Evolutionary conservation across 2,888 invertebrate species (phyloP).

Genomic region (Brachypalpus laphriformis): DNA sequence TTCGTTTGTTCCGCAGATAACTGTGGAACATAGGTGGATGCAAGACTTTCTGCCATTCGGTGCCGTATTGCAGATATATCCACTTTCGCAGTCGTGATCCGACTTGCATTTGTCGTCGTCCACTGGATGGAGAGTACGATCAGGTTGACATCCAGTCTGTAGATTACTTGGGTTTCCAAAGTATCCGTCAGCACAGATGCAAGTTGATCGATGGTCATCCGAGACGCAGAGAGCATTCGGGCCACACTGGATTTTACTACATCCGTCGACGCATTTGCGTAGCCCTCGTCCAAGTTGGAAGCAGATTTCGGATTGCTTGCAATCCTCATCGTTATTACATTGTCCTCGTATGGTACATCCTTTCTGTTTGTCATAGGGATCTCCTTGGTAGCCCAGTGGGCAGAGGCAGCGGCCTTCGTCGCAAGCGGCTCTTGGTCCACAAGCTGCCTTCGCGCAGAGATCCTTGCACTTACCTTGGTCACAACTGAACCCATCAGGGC

Average conservation of each 20-base stretch:
- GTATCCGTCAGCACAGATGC: constrained; percentile 92
- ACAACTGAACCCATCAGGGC: constrained; percentile 91
- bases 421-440: constrained; percentile 92
- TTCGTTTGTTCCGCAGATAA: constrained; percentile 93
- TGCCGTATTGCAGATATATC: constrained; percentile 87
- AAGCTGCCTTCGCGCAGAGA: constrained; percentile 89
- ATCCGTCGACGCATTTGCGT: constrained; percentile 93
- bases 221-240: constrained; percentile 94
- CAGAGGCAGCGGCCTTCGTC: constrained; percentile 91
- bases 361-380: constrained; percentile 87
- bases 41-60: constrained; percentile 88
- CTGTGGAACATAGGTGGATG: constrained; percentile 90
- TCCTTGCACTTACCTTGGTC: constrained; percentile 89
- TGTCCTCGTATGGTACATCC: constrained; percentile 91
- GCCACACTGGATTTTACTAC: constrained; percentile 94
- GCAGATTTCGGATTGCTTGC: constrained; percentile 93
- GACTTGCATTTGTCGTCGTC: constrained; percentile 86
- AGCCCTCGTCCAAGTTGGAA: constrained; percentile 91
- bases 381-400: constrained; percentile 90
- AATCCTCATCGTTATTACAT: constrained; percentile 92
- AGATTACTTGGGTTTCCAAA: constrained; percentile 92
- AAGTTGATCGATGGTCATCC: constrained; percentile 92
- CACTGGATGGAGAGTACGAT: constrained; percentile 84
- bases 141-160: constrained; percentile 90
- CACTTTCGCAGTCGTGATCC: constrained; percentile 89